A percentile compares a stretch with the other conserved stretches of the same genome.
Evolutionary conservation across 2,888 invertebrate genomes (phyloP).

Genomic region (Bimastos eiseni): DNA sequence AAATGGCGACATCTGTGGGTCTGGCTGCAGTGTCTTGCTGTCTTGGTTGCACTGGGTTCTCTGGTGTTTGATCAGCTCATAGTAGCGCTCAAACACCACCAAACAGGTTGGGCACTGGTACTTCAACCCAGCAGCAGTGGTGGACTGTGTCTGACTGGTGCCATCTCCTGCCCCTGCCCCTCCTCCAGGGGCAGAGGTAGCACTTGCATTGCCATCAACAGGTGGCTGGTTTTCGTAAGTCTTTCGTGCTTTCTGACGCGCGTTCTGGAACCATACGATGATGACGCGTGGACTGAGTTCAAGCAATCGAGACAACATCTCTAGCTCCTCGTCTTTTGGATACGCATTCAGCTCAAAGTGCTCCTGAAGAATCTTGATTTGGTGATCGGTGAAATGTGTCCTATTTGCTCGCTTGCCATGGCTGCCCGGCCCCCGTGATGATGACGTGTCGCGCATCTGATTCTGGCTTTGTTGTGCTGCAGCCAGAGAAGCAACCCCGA

Average conservation of each 20-base stretch:
- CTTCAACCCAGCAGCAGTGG: constrained; percentile 73
- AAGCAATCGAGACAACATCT: constrained; percentile 91
- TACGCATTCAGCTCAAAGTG: constrained; percentile 99
- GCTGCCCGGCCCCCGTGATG: constrained; percentile 92
- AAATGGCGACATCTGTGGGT: neutral
- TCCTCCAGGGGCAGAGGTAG: neutral
- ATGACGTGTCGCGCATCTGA: constrained; percentile 60
- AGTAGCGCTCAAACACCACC: constrained; percentile 95
- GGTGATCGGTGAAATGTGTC: constrained; percentile 98
- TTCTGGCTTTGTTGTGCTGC: neutral
- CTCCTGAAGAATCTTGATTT: constrained; percentile 93
- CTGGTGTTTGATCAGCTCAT: constrained; percentile 96
- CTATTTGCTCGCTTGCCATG: constrained; percentile 78
- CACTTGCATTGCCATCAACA: constrained; percentile 54
- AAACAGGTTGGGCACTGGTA: constrained; percentile 98
- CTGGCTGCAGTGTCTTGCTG: neutral
- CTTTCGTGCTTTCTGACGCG: constrained; percentile 77
- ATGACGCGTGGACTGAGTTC: constrained; percentile 95
- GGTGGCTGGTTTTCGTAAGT: constrained; percentile 90
- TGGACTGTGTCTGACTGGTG: neutral
- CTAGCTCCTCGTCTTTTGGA: constrained; percentile 98
- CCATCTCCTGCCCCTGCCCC: neutral
- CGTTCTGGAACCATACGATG: constrained; percentile 99
- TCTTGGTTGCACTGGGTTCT: constrained; percentile 65
- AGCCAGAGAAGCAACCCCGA: neutral